These are phyloP conservation scores for Agriopis leucophaearia DNA, from an alignment of 2,888 invertebrate genomes.

Conservation along the genomic window DNA sequence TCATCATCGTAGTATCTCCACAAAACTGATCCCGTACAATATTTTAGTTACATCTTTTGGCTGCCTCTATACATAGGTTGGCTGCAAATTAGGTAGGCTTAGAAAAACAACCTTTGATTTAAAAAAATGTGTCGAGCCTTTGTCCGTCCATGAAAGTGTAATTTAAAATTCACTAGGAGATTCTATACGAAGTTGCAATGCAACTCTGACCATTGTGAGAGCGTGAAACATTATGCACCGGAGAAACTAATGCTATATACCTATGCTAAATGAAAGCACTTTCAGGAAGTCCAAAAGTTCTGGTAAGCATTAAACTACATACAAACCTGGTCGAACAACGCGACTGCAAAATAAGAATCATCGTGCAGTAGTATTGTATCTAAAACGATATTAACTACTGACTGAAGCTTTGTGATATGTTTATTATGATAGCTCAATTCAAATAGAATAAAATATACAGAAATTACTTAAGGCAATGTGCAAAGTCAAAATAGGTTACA, in stretches of 20 bases:
- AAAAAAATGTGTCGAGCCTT: neutral
- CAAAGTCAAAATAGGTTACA: too few relatives aligned
- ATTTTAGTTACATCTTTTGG: too few relatives aligned
- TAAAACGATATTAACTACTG: neutral
- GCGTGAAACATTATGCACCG: constrained; percentile 12
- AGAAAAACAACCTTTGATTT: neutral
- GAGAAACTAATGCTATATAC: constrained; percentile 28
- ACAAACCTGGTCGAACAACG: constrained; percentile 3
- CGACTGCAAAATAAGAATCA: constrained; percentile 1
- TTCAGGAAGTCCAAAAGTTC: constrained; percentile 28
- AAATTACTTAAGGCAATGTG: too few relatives aligned
- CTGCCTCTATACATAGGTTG: too few relatives aligned
- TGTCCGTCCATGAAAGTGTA: constrained; percentile 8
- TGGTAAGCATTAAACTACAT: constrained; percentile 38
- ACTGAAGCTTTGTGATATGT: neutral
- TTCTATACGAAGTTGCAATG: constrained; percentile 4
- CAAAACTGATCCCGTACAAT: too few relatives aligned
- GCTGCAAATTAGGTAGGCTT: too few relatives aligned
- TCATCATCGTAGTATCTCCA: too few relatives aligned
- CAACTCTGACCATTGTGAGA: constrained; percentile 14
- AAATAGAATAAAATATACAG: too few relatives aligned
- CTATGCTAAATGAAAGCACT: constrained; percentile 19
- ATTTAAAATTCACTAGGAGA: constrained; percentile 4
- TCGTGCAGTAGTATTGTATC: neutral
- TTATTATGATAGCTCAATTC: too few relatives aligned